A percentile compares a stretch with the other conserved stretches of the same genome.
phyloP scores from a whole-genome alignment of 1,140 invertebrate genomes.

The Halesus radiatus region DNA sequence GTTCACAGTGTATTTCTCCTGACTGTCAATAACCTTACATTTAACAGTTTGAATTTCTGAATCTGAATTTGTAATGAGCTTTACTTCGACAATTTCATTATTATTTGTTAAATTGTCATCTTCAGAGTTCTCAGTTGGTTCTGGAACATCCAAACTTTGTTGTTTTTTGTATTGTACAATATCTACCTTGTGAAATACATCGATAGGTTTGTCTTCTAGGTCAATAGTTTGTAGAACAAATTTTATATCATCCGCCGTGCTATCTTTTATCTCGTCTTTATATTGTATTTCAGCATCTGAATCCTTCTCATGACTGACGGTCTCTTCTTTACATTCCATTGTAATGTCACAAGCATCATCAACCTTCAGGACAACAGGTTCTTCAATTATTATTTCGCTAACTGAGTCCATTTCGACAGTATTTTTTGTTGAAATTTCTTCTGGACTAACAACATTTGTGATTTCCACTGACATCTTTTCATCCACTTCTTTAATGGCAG shows the following conservation, averaged over 20 bases:
- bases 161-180: slow-evolving; percentile 48
- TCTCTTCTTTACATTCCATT: no score
- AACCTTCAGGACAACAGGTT: no score
- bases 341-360: no score
- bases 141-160: slow-evolving; percentile 32
- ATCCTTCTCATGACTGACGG: background rate
- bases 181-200: slow-evolving; percentile 48
- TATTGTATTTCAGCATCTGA: slow-evolving; percentile 19
- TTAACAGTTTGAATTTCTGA: slow-evolving; percentile 40
- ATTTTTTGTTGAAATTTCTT: no score
- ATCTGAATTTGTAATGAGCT: background rate
- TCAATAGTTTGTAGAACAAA: slow-evolving; percentile 34
- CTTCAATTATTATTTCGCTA: no score
- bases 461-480: background rate
- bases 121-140: slow-evolving; percentile 6
- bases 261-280: slow-evolving; percentile 12
- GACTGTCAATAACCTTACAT: slow-evolving; percentile 29
- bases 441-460: no score
- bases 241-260: slow-evolving; percentile 8
- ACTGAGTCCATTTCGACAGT: no score
- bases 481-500: background rate
- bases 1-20: slow-evolving; percentile 16
- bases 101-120: background rate
- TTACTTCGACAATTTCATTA: background rate
- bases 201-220: slow-evolving; percentile 1